Percentiles rank a stretch among this genome's conserved stretches.
These are phyloP conservation scores for Chelmon rostratus DNA, from an alignment of 2,797 vertebrate genomes.

Conservation along the genomic window DNA sequence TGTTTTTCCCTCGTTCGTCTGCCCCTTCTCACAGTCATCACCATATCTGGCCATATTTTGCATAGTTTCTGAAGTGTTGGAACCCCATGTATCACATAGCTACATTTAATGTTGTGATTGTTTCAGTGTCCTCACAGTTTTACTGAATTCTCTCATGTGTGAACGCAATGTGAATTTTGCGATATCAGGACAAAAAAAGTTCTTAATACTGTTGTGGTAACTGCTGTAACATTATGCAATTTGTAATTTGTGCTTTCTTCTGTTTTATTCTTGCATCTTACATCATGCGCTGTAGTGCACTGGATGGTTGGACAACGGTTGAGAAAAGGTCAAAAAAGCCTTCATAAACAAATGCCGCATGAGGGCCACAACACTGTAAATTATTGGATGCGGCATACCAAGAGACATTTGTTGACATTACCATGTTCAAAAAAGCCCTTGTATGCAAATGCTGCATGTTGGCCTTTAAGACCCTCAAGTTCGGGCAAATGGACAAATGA, in stretches of 20 bases:
- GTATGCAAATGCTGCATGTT: not conserved
- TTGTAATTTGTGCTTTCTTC: too few relatives aligned
- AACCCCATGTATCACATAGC: constrained; percentile 3
- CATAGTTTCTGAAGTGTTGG: not conserved
- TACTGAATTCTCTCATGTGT: constrained; percentile 1
- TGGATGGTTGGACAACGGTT: constrained; percentile 7
- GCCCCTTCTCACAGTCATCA: not conserved
- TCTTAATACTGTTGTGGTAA: not conserved
- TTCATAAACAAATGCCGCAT: constrained; percentile 29
- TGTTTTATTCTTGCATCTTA: constrained; percentile 19
- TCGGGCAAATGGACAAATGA: too few relatives aligned
- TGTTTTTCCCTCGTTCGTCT: not conserved
- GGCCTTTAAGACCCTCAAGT: not conserved
- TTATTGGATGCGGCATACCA: not conserved
- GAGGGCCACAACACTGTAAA: constrained; percentile 11
- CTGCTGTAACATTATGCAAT: not conserved
- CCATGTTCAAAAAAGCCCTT: not conserved
- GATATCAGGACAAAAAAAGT: not conserved
- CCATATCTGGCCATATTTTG: not conserved
- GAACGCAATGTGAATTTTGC: not conserved
- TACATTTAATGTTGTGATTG: not conserved
- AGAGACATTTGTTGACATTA: not conserved
- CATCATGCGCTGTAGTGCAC: not conserved
- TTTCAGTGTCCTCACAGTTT: not conserved
- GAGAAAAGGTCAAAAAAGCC: constrained; percentile 21